These are phyloP conservation scores for Clistopyga incitator DNA, from an alignment of 2,888 invertebrate species.

Conservation along the genomic window DNA sequence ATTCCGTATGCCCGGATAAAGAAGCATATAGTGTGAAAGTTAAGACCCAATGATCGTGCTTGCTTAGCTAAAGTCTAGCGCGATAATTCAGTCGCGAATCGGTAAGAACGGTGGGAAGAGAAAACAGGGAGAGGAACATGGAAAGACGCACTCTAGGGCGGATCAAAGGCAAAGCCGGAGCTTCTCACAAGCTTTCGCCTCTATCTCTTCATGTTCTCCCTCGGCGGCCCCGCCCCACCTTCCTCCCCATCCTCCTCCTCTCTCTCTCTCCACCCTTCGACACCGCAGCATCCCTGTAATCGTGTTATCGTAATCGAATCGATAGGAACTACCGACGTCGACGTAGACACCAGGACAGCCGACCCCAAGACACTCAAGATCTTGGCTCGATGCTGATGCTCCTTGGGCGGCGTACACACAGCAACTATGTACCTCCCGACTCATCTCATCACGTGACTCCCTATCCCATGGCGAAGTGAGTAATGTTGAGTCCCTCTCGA, in stretches of 20 bases:
- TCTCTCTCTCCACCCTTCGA: conserved; percentile 45
- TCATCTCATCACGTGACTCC: conserved; percentile 28
- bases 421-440: conserved; percentile 4
- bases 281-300: conserved; percentile 63
- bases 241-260: not conserved
- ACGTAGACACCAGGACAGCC: conserved; percentile 58
- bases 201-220: conserved; percentile 31
- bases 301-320: conserved; percentile 67
- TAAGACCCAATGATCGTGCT: conserved; percentile 6
- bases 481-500: conserved; percentile 26
- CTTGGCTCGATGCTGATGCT: conserved; percentile 48
- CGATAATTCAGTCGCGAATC: conserved; percentile 16
- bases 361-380: conserved; percentile 60
- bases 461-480: conserved; percentile 21
- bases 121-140: conserved; percentile 33
- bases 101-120: conserved; percentile 26
- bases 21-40: not conserved
- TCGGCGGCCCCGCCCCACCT: conserved; percentile 21
- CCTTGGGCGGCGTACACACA: conserved; percentile 35
- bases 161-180: conserved; percentile 61
- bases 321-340: conserved; percentile 64
- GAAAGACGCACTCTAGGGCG: conserved; percentile 59
- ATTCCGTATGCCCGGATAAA: not conserved
- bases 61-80: conserved; percentile 9
- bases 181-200: conserved; percentile 57